A percentile compares a stretch with the other conserved stretches of the same genome.
These are phyloP conservation scores for cattle (Bos taurus) DNA, from an alignment of 2,113 vertebrate species.

Conservation along the genomic window DNA sequence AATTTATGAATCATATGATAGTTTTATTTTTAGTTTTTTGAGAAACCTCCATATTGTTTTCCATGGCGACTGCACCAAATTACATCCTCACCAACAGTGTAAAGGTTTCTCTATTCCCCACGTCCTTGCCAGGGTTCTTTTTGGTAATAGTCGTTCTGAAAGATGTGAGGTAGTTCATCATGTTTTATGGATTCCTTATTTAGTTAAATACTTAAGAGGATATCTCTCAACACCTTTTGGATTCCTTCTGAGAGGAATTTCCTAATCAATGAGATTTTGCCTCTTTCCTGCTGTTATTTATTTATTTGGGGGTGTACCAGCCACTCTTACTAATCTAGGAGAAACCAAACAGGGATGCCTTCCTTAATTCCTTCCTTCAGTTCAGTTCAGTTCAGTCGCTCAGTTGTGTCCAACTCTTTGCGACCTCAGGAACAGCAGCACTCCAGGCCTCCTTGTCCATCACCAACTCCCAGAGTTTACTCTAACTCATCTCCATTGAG, in stretches of 20 bases:
- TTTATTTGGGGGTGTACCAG: background rate
- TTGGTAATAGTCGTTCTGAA: background rate
- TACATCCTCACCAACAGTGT: background rate
- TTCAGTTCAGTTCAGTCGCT: background rate
- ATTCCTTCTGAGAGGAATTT: background rate
- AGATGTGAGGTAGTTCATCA: background rate
- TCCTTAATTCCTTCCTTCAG: background rate
- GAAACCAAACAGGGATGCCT: background rate
- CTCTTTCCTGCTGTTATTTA: background rate
- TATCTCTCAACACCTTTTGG: background rate
- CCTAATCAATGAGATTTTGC: background rate
- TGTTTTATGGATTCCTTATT: background rate
- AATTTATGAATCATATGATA: background rate
- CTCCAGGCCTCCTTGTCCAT: background rate
- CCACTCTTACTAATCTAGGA: background rate
- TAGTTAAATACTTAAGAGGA: background rate
- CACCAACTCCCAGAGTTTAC: rapidly evolving
- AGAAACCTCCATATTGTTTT: background rate
- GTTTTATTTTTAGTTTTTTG: background rate
- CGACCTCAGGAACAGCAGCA: rapidly evolving
- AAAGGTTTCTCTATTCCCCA: background rate
- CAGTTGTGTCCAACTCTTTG: background rate
- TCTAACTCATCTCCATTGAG: background rate
- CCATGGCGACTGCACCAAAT: background rate
- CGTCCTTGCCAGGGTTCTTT: background rate